Evolutionary conservation across 2,888 invertebrate species (phyloP).

Genomic region (Melinaea menophilus): DNA sequence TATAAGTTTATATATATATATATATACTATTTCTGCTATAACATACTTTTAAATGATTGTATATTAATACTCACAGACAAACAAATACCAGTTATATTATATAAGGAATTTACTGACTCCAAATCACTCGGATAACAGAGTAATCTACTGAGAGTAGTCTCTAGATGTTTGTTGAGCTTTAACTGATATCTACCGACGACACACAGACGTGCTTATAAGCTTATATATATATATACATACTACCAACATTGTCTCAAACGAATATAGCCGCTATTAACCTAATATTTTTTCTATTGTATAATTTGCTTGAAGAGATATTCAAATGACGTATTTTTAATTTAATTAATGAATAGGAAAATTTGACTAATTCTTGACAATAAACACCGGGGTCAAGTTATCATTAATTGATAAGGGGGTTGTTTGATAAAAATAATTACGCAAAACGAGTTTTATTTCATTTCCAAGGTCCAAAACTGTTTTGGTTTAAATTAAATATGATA

Average conservation of each 20-base stretch:
- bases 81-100: neutral
- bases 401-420: constrained; percentile 29
- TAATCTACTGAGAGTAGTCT: neutral
- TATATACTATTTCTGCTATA: too few species aligned
- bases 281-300: too few species aligned
- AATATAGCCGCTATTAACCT: too few species aligned
- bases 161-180: neutral
- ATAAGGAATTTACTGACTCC: neutral
- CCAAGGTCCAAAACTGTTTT: constrained; percentile 33
- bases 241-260: too few species aligned
- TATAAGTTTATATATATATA: too few species aligned
- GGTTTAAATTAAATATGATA: constrained; percentile 19
- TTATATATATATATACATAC: too few species aligned
- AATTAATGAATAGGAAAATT: neutral
- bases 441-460: constrained; percentile 38
- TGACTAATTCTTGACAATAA: constrained; percentile 7
- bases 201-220: neutral
- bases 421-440: constrained; percentile 36
- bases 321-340: neutral
- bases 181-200: constrained; percentile 3
- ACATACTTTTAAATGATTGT: neutral
- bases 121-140: neutral
- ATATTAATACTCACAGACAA: neutral
- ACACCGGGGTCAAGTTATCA: constrained; percentile 17
- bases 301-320: neutral